Evolutionary conservation across 2,113 vertebrate species (phyloP).

Genomic region (Phodopus roborovskii): DNA sequence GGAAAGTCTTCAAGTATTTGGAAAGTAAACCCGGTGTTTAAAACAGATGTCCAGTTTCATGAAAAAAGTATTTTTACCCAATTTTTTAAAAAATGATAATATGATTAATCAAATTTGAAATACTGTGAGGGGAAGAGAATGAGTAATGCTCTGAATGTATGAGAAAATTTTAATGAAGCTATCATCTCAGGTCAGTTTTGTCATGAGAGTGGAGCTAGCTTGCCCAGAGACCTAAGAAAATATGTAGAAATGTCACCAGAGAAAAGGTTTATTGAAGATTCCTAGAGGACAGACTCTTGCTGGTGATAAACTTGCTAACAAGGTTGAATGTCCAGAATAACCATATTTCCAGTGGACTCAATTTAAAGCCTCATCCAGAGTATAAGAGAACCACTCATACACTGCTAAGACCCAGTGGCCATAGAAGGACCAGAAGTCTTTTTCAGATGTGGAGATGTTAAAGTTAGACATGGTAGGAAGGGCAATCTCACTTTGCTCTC

Average conservation of each 20-base stretch:
- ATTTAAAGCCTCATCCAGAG: not conserved
- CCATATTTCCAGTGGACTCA: not conserved
- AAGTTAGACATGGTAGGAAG: not conserved
- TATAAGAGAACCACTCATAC: accelerated
- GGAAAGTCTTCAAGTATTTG: not conserved
- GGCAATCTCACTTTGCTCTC: not conserved
- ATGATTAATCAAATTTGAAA: not conserved
- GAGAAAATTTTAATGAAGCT: not conserved
- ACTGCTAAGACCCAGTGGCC: not conserved
- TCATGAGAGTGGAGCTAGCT: not conserved
- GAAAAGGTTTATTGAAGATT: not conserved
- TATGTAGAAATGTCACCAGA: not conserved
- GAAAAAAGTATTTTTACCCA: not conserved
- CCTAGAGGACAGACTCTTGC: not conserved
- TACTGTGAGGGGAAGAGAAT: not conserved
- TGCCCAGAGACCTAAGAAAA: not conserved
- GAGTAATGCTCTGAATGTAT: not conserved
- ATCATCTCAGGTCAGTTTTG: not conserved
- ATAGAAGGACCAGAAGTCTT: not conserved
- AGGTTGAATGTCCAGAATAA: not conserved
- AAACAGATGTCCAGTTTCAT: not conserved
- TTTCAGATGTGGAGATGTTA: too few species aligned
- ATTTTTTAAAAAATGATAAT: not conserved
- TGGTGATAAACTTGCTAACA: not conserved
- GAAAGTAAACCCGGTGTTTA: not conserved